Conservation (phyloP, 2,797 vertebrate species). For the Synaphobranchus kaupii region DNA sequence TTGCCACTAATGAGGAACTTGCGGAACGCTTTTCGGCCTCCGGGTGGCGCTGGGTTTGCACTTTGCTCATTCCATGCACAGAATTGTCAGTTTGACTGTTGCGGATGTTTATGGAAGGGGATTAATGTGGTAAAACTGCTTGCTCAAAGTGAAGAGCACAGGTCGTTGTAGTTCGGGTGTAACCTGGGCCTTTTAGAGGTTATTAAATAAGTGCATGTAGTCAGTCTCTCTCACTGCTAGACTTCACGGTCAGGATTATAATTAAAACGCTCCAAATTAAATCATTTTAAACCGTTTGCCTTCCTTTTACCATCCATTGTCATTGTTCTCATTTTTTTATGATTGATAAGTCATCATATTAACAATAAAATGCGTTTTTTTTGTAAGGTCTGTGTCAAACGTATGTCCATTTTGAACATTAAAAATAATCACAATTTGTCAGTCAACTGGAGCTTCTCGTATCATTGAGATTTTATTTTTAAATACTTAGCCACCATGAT, state of each 20-base stretch:
- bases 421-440: slow-evolving; percentile 57
- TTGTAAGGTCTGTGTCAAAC: slow-evolving; percentile 52
- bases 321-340: background rate
- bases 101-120: background rate
- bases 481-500: too few relatives aligned
- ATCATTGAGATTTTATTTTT: background rate
- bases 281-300: background rate
- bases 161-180: background rate
- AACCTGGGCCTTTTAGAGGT: background rate
- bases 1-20: background rate
- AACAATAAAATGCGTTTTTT: slow-evolving; percentile 45
- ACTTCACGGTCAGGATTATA: background rate
- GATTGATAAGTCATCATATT: background rate
- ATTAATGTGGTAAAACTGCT: background rate
- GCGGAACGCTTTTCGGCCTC: background rate
- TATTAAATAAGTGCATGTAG: background rate
- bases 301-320: background rate
- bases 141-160: background rate
- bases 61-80: background rate
- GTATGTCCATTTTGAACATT: slow-evolving; percentile 61
- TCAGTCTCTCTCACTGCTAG: background rate
- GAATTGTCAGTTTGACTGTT: background rate
- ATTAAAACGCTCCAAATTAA: background rate
- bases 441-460: slow-evolving; percentile 18
- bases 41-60: background rate